These are phyloP conservation scores for Peromyscus californicus DNA, from an alignment of 2,113 vertebrate species.

Conservation along the genomic window DNA sequence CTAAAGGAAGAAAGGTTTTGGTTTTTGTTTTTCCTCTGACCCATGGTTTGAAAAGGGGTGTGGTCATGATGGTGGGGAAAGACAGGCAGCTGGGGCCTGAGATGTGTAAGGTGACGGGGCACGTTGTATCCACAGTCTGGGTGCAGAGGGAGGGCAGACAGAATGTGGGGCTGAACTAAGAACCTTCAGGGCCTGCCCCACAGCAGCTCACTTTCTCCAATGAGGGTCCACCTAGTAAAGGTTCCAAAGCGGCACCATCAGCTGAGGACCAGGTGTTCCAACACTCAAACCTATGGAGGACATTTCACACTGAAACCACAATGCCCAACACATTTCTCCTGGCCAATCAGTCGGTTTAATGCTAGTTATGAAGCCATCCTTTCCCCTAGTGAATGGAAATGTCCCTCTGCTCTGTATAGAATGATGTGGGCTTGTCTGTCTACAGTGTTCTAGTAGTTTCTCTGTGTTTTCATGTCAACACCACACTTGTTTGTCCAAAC, in stretches of 20 bases:
- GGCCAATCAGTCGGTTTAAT: not conserved
- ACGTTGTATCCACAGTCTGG: not conserved
- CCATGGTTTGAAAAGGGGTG: not conserved
- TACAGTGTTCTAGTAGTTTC: not conserved
- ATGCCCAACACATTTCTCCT: not conserved
- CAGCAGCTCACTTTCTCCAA: not conserved
- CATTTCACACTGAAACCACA: not conserved
- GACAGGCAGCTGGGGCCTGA: not conserved
- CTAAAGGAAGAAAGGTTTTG: not conserved
- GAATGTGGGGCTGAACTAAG: too few relatives aligned
- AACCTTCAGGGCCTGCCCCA: not conserved
- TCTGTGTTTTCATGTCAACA: not conserved
- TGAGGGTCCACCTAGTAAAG: not conserved
- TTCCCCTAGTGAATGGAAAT: not conserved
- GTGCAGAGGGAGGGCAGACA: not conserved
- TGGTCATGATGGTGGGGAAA: not conserved
- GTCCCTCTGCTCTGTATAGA: not conserved
- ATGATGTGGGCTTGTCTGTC: not conserved
- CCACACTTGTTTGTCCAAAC: not conserved
- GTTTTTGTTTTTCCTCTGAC: not conserved
- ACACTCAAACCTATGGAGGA: not conserved
- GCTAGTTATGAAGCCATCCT: not conserved
- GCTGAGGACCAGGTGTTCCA: not conserved
- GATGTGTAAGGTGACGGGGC: fast-evolving
- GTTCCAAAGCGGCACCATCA: not conserved